A percentile compares a stretch with the other conserved stretches of the same genome.
phyloP scores from a whole-genome alignment of 2,888 invertebrate species.

The Xanthia togata region DNA sequence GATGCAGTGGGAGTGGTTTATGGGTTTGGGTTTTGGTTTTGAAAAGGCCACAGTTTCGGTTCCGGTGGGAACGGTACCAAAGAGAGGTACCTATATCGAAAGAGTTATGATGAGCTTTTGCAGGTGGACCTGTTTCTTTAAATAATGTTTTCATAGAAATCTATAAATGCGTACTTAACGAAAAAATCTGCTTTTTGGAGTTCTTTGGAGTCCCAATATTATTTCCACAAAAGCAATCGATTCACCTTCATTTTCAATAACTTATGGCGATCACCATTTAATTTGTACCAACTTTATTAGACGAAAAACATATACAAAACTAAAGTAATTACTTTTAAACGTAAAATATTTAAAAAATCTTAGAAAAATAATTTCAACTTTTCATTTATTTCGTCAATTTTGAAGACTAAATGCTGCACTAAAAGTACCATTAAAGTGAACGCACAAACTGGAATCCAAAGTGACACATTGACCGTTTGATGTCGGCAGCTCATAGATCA shows the following conservation, averaged over 20 bases:
- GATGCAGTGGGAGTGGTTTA: constrained; percentile 47
- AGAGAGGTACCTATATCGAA: background rate
- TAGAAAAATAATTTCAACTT: background rate
- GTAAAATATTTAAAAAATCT: background rate
- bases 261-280: background rate
- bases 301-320: too few species aligned
- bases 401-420: background rate
- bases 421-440: constrained; percentile 23
- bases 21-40: constrained; percentile 26
- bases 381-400: background rate
- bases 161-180: background rate
- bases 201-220: background rate
- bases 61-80: background rate
- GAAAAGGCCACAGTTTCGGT: background rate
- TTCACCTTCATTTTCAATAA: background rate
- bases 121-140: background rate
- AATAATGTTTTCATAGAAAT: background rate
- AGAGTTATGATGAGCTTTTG: background rate
- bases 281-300: background rate
- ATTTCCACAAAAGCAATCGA: background rate
- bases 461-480: constrained; percentile 48
- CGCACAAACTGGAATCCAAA: constrained; percentile 3
- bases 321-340: too few species aligned
- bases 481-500: constrained; percentile 76
- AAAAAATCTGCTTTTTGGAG: background rate